Evolutionary conservation across 92 coral and sea anemone species (phyloP).

Genomic region (Phymanthus crucifer): DNA sequence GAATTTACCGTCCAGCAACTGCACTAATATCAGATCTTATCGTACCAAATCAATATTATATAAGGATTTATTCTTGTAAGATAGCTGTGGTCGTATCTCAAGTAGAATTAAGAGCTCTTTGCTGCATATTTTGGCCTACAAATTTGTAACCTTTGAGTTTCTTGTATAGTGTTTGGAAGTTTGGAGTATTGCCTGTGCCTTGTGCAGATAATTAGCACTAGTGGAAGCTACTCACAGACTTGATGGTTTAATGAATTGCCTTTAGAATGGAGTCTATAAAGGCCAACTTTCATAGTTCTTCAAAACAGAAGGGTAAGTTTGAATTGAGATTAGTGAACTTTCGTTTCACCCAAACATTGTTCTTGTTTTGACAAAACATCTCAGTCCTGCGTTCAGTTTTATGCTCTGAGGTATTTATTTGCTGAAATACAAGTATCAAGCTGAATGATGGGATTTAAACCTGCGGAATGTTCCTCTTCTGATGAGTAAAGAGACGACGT

Average conservation of each 20-base stretch:
- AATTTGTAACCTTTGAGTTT: not conserved
- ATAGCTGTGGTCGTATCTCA: conserved; percentile 10
- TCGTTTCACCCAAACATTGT: conserved; percentile 3
- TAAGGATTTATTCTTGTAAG: conserved; percentile 7
- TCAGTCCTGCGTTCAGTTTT: conserved; percentile 15
- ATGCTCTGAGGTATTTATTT: conserved; percentile 18
- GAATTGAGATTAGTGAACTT: conserved; percentile 18
- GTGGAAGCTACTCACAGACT: conserved; percentile 31
- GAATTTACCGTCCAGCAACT: conserved; percentile 7
- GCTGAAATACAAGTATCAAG: not conserved
- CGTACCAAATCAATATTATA: conserved; percentile 24
- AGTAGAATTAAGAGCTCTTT: conserved; percentile 10
- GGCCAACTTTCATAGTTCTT: conserved; percentile 14
- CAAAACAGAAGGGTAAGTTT: conserved; percentile 42
- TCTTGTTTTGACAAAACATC: conserved; percentile 13
- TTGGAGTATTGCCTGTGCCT: conserved; percentile 33
- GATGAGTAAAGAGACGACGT: not conserved
- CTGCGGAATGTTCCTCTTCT: conserved; percentile 30
- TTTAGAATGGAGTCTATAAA: conserved; percentile 35
- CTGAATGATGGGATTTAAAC: conserved; percentile 13
- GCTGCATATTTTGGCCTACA: conserved; percentile 35
- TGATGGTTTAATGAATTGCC: conserved; percentile 37
- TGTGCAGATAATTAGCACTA: conserved; percentile 31
- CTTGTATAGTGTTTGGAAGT: conserved; percentile 25
- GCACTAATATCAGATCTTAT: conserved; percentile 25